Percentiles rank a stretch among this genome's conserved stretches.
These are phyloP conservation scores for Chiloscyllium plagiosum DNA, from an alignment of 2,113 vertebrate genomes.

Conservation along the genomic window DNA sequence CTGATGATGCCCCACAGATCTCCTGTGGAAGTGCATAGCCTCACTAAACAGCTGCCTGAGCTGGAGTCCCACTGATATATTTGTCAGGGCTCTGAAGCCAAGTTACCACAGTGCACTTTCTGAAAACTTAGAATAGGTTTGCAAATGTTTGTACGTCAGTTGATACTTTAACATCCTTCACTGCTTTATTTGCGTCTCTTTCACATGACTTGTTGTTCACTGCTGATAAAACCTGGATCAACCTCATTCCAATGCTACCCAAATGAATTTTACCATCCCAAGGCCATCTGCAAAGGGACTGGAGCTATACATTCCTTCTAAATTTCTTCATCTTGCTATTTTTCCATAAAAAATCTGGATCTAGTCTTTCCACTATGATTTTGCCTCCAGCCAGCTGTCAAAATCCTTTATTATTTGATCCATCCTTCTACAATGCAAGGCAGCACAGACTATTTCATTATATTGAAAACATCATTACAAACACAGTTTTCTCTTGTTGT, in stretches of 20 bases:
- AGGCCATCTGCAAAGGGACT: background rate
- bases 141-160: too few species aligned
- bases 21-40: too few species aligned
- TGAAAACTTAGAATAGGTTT: too few species aligned
- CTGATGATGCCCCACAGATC: too few species aligned
- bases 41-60: too few species aligned
- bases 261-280: background rate
- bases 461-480: background rate
- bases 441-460: background rate
- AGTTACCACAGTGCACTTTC: too few species aligned
- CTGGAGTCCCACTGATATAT: too few species aligned
- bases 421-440: background rate
- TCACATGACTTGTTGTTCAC: too few species aligned
- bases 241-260: background rate
- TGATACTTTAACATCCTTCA: too few species aligned
- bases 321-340: background rate
- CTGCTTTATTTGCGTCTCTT: too few species aligned
- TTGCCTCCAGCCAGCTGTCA: background rate
- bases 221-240: too few species aligned
- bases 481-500: background rate
- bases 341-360: background rate
- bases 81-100: too few species aligned
- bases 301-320: background rate
- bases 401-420: background rate
- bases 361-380: background rate